Evolutionary conservation across 2,113 vertebrate genomes (phyloP).

Genomic region (Heptranchias perlo): DNA sequence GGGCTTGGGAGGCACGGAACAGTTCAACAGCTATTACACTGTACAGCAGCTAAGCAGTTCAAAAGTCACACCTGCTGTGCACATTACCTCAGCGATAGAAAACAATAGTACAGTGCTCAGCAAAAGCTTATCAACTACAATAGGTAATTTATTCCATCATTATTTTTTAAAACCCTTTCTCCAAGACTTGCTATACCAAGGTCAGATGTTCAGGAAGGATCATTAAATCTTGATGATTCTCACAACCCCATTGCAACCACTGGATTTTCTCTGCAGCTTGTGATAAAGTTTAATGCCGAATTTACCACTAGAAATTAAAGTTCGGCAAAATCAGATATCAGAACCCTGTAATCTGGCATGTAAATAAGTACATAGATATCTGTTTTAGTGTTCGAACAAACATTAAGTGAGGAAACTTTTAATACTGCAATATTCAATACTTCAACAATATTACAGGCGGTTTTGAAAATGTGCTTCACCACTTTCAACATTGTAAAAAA

Average conservation of each 20-base stretch:
- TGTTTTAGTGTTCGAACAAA: neutral
- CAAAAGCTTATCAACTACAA: neutral
- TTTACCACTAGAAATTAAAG: neutral
- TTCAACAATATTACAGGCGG: neutral
- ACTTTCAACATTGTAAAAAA: neutral
- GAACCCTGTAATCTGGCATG: no score
- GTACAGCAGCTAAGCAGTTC: slow-evolving; percentile 6
- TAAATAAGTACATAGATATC: neutral
- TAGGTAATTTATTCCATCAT: neutral
- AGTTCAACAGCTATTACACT: neutral
- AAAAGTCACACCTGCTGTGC: neutral
- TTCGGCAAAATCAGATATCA: neutral
- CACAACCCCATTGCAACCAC: neutral
- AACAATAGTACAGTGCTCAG: neutral
- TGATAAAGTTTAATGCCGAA: neutral
- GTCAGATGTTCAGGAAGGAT: neutral
- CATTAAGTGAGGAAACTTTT: neutral
- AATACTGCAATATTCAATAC: neutral
- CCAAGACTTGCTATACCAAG: neutral
- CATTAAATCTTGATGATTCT: neutral
- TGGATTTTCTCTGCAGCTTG: neutral
- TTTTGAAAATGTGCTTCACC: neutral
- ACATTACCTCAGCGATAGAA: neutral
- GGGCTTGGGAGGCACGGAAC: neutral
- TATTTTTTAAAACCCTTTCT: no score